Evolutionary conservation across 2,888 invertebrate species (phyloP), one percentile per base, ranked within the genome.

Genomic region (Hylaea fasciaria): DNA sequence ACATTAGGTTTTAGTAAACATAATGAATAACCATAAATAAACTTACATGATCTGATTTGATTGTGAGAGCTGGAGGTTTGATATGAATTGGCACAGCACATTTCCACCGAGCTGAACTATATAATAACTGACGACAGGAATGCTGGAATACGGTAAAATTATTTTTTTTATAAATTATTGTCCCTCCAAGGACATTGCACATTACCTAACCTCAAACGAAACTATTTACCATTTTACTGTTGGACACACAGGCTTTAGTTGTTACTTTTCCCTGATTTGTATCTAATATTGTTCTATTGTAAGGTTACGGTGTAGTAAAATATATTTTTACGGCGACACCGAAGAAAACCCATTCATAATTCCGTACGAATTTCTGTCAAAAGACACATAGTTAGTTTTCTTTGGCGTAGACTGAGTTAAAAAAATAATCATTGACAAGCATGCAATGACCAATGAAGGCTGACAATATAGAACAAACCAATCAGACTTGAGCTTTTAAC

Each of bases 71-170:
- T 67, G 87, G 74, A 47, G 86, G 77, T 80, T 90, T 91, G 49
- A 88, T 66, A 74, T 85, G 84, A 57, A 82, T 71, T 47, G 91
- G 88, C 63, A 91, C 65, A 60, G 76, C 80, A 78, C 84, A 81
- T 82, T 91, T 92, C 92, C 92, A 92, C 65, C 91, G 85, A 51
- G 90, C 87, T 44, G 91, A 81, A 69, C 83, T 88, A 71, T 86
- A 87, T 67, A 91, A 61, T 72, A 92, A 80, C 72, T 91, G 91
- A 78, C 91, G 87, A 83, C 86, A 92, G 67, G 90, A 78, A 77
- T 92, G 92, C 92, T 92, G 85, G 70, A 89, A 89, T 65, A 55
- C 28, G 65, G 47, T 41, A 72, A 69, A 70, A 65, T n/a, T 62
- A 69, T 58, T 57, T 57, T 68, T 69, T 68, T 64, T 64, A 52